These are phyloP conservation scores for Tupaia tana DNA, from an alignment of 2,113 vertebrate genomes.

Conservation along the genomic window DNA sequence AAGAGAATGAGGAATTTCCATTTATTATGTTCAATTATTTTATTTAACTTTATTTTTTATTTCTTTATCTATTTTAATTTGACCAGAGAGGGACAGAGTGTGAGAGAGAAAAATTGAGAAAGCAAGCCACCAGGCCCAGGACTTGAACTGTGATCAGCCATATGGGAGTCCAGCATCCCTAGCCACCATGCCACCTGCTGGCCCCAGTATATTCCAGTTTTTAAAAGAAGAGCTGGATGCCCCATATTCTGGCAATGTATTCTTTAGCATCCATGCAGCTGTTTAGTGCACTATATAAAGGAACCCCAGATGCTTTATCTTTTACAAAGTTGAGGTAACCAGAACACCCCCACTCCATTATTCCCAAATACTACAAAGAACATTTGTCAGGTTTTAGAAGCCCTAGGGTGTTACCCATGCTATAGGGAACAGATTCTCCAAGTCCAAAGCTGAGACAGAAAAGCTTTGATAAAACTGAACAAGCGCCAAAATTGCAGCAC, in stretches of 20 bases:
- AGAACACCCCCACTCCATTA: not conserved
- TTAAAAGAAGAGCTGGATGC: not conserved
- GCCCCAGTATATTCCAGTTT: not conserved
- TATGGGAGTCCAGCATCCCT: no score
- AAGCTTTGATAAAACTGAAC: not conserved
- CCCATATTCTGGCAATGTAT: accelerated
- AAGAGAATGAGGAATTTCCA: not conserved
- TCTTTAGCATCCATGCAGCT: accelerated
- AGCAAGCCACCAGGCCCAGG: no score
- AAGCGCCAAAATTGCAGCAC: not conserved
- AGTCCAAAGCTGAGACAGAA: not conserved
- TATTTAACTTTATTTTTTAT: no score
- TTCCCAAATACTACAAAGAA: not conserved
- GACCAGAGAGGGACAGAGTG: no score
- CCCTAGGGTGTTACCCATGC: not conserved
- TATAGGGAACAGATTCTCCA: not conserved
- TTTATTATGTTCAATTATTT: no score
- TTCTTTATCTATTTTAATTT: no score
- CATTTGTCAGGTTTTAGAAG: not conserved
- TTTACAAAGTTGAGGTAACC: not conserved
- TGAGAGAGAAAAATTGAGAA: no score
- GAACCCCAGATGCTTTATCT: no score
- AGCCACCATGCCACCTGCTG: no score
- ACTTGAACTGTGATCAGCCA: no score
- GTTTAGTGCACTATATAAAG: no score